Evolutionary conservation across 2,888 invertebrate species (phyloP).

Genomic region (Athalia circularis): DNA sequence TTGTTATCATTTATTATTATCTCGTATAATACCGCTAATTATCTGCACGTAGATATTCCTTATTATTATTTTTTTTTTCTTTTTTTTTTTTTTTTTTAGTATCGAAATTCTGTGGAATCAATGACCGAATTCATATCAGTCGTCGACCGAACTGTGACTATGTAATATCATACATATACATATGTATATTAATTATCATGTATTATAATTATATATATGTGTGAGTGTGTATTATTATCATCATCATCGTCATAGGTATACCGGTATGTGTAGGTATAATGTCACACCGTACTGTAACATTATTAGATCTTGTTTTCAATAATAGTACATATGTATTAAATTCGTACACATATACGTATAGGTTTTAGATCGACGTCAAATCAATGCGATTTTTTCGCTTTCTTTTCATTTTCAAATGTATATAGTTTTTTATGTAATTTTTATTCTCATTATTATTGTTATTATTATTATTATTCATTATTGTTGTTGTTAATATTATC

Average conservation of each 20-base stretch:
- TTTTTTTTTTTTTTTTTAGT: neutral
- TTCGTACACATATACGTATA: neutral
- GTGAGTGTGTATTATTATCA: neutral
- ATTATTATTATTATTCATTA: neutral
- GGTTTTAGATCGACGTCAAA: neutral
- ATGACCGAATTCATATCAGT: conserved; percentile 4
- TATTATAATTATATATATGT: neutral
- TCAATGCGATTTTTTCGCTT: neutral
- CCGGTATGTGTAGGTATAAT: neutral
- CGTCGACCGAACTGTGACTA: neutral
- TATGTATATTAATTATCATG: neutral
- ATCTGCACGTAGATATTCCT: neutral
- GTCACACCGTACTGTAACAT: conserved; percentile 23
- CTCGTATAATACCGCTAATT: conserved; percentile 8
- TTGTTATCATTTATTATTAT: conserved; percentile 14
- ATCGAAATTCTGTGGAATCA: conserved; percentile 30
- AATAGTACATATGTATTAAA: neutral
- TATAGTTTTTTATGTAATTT: neutral
- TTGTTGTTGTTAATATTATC: neutral
- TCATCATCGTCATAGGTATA: neutral
- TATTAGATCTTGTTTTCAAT: neutral
- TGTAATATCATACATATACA: neutral
- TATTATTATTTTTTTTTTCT: no score
- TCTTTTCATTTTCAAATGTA: neutral
- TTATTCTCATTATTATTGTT: neutral